Percentiles rank a stretch among this genome's conserved stretches.
Evolutionary conservation across 1,140 invertebrate genomes (phyloP).

Genomic region (Drosophila trapezifrons): DNA sequence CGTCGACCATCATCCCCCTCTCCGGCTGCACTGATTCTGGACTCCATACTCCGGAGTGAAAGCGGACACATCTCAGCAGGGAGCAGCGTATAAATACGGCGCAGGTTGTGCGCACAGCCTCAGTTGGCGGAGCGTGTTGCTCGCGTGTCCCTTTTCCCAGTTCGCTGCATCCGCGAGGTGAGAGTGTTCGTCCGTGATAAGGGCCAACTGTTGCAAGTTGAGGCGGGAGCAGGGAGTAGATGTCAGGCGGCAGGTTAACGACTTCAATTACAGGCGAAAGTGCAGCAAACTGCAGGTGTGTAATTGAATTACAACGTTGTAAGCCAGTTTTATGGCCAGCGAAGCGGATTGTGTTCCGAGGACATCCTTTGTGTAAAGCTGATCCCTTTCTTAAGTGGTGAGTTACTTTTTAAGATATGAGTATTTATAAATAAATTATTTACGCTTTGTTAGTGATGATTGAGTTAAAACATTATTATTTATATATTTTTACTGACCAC

Average conservation of each 20-base stretch:
- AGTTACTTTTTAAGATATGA: background rate
- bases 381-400: background rate
- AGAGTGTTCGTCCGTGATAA: constrained; percentile 8
- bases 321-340: background rate
- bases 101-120: constrained; percentile 57
- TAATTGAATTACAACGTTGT: constrained; percentile 10
- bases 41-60: constrained; percentile 4
- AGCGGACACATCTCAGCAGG: constrained; percentile 23
- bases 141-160: constrained; percentile 57
- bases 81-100: constrained; percentile 66
- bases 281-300: constrained; percentile 29
- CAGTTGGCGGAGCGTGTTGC: constrained; percentile 70
- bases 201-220: constrained; percentile 42
- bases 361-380: constrained; percentile 1
- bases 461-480: no score
- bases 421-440: background rate
- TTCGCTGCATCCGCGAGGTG: constrained; percentile 28
- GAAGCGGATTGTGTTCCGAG: background rate
- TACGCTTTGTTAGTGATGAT: no score
- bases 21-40: constrained; percentile 8
- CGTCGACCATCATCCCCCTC: constrained; percentile 7
- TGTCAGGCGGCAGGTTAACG: constrained; percentile 3
- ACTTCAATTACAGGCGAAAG: constrained; percentile 19
- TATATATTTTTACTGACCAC: no score
- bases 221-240: constrained; percentile 1